These are phyloP conservation scores for Nyctibius bracteatus DNA, from an alignment of 2,113 vertebrate genomes.

Conservation along the genomic window DNA sequence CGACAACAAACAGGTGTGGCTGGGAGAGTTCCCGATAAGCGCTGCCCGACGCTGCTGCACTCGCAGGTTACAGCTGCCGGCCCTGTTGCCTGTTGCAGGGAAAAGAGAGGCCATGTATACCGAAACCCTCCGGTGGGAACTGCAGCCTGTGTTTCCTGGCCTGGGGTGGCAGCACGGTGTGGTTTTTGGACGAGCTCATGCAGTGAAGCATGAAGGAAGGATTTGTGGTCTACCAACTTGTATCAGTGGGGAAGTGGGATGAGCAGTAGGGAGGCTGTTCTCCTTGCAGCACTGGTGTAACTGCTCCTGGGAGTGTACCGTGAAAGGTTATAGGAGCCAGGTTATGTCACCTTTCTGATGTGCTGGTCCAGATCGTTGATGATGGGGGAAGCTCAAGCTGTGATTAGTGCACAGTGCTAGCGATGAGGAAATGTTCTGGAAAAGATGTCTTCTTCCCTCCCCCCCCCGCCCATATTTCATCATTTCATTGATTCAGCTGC, in stretches of 20 bases:
- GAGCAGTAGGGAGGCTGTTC: neutral
- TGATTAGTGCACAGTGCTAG: neutral
- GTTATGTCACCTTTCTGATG: neutral
- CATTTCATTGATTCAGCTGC: neutral
- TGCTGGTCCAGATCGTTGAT: neutral
- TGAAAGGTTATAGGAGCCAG: neutral
- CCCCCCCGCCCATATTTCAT: neutral
- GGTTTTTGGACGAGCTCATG: neutral
- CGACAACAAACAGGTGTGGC: constrained; percentile 36
- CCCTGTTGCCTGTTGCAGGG: neutral
- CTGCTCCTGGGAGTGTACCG: neutral
- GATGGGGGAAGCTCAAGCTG: neutral
- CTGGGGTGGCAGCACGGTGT: neutral
- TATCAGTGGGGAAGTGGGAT: neutral
- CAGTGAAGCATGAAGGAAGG: neutral
- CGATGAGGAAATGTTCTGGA: neutral
- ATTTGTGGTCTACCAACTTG: neutral
- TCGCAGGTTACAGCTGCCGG: neutral
- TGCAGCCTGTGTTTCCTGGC: neutral
- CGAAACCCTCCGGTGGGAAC: neutral
- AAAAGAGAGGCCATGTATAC: accelerated
- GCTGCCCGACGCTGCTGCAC: neutral
- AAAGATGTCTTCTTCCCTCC: neutral
- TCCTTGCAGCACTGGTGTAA: neutral
- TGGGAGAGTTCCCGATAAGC: neutral